These are phyloP conservation scores for Idaea aversata DNA, from an alignment of 2,888 invertebrate species.

Conservation along the genomic window DNA sequence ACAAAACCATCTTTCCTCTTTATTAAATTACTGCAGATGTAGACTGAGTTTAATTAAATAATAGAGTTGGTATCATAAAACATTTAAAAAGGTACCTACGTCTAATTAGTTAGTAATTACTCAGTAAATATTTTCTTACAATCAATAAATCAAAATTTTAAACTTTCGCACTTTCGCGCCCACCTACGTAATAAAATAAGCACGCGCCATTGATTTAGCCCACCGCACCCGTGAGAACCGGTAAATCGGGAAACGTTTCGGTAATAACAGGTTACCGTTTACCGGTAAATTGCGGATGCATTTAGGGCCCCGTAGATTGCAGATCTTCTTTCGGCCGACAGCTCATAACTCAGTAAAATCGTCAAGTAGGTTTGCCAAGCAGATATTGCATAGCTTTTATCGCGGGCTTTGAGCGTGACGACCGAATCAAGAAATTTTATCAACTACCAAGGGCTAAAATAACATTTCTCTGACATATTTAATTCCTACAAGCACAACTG, in stretches of 20 bases:
- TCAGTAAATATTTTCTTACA: conserved; percentile 6
- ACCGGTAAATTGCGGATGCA: neutral
- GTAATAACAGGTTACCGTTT: conserved; percentile 32
- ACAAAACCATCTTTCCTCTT: too few relatives aligned
- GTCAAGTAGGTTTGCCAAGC: too few relatives aligned
- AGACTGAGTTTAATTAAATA: too few relatives aligned
- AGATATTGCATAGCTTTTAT: too few relatives aligned
- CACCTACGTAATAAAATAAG: conserved; percentile 9
- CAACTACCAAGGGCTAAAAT: too few relatives aligned
- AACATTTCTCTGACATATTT: too few relatives aligned
- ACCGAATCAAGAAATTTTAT: too few relatives aligned
- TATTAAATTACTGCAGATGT: too few relatives aligned
- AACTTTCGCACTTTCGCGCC: conserved; percentile 41
- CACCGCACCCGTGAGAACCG: conserved; percentile 30
- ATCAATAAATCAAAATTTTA: conserved; percentile 26
- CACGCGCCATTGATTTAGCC: conserved; percentile 14
- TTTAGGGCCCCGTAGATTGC: conserved; percentile 9
- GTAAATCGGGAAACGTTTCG: conserved; percentile 26
- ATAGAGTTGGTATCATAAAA: neutral
- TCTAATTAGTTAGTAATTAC: neutral
- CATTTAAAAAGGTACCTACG: neutral
- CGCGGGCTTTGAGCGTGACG: too few relatives aligned
- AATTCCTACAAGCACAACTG: too few relatives aligned
- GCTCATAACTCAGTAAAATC: too few relatives aligned
- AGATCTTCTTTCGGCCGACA: neutral